Percentiles rank a stretch among this genome's conserved stretches.
Conservation (phyloP, 2,888 invertebrate species). For the Fragum sueziense region DNA sequence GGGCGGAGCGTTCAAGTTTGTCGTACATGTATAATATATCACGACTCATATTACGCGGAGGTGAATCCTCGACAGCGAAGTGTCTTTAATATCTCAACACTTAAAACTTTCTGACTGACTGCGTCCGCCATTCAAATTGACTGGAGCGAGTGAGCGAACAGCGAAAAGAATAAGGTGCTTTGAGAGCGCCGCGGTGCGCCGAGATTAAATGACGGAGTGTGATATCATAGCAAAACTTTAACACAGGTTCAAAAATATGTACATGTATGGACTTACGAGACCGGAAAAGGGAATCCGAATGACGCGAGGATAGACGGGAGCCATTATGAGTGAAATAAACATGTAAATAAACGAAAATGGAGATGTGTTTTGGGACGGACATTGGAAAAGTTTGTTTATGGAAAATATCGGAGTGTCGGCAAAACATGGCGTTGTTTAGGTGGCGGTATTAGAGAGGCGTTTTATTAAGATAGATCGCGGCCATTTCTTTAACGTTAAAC, state of each 20-base stretch:
- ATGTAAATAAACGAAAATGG: neutral
- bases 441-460: slow-evolving; percentile 5
- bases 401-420: neutral
- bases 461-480: neutral
- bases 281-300: slow-evolving; percentile 25
- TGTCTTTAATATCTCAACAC: slow-evolving; percentile 46
- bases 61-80: slow-evolving; percentile 42
- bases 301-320: neutral
- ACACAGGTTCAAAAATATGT: slow-evolving; percentile 12
- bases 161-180: slow-evolving; percentile 10
- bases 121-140: slow-evolving; percentile 48
- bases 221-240: slow-evolving; percentile 24
- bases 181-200: slow-evolving; percentile 13
- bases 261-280: slow-evolving; percentile 1
- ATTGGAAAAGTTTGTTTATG: neutral
- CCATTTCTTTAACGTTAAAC: neutral
- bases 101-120: slow-evolving; percentile 53
- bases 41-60: slow-evolving; percentile 28
- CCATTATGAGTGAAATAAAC: neutral
- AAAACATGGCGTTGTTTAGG: slow-evolving; percentile 1
- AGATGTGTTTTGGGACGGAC: neutral
- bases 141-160: slow-evolving; percentile 27
- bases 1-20: slow-evolving; percentile 39
- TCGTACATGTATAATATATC: slow-evolving; percentile 47
- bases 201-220: slow-evolving; percentile 18